phyloP scores from a whole-genome alignment of 2,797 vertebrate genomes.

The Aldrovandia affinis region DNA sequence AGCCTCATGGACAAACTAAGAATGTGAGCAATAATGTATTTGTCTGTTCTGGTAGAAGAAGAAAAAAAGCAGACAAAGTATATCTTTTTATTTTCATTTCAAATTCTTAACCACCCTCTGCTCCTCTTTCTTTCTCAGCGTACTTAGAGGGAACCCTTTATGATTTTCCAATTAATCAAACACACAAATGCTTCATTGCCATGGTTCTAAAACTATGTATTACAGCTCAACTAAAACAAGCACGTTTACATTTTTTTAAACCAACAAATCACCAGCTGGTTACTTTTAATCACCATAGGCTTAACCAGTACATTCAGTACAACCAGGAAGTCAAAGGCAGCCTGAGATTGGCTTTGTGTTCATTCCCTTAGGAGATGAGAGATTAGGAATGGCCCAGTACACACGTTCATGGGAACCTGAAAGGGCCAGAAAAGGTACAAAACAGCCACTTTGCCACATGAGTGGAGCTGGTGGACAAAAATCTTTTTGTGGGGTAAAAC shows the following conservation, averaged over 20 bases:
- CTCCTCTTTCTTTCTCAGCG: background rate
- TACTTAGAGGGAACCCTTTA: background rate
- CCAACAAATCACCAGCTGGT: slow-evolving; percentile 7
- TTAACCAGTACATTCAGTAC: background rate
- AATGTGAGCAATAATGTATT: background rate
- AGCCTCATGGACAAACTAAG: background rate
- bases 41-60: background rate
- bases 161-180: slow-evolving; percentile 1
- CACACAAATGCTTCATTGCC: background rate
- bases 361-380: slow-evolving; percentile 28
- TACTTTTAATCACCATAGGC: background rate
- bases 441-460: slow-evolving; percentile 31
- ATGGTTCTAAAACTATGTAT: background rate
- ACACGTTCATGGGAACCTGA: slow-evolving; percentile 46
- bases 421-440: slow-evolving; percentile 20
- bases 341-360: slow-evolving; percentile 5
- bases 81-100: slow-evolving; percentile 23
- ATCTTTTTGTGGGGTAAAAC: background rate
- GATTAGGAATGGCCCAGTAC: slow-evolving; percentile 42
- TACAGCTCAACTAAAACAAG: background rate
- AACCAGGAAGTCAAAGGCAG: background rate
- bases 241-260: background rate
- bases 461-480: slow-evolving; percentile 19
- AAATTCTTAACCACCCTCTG: background rate
- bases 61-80: background rate